Percentiles rank a stretch among this genome's conserved stretches.
phyloP scores from a whole-genome alignment of 2,113 vertebrate genomes.

The Gnathonemus echidnorhynchus region DNA sequence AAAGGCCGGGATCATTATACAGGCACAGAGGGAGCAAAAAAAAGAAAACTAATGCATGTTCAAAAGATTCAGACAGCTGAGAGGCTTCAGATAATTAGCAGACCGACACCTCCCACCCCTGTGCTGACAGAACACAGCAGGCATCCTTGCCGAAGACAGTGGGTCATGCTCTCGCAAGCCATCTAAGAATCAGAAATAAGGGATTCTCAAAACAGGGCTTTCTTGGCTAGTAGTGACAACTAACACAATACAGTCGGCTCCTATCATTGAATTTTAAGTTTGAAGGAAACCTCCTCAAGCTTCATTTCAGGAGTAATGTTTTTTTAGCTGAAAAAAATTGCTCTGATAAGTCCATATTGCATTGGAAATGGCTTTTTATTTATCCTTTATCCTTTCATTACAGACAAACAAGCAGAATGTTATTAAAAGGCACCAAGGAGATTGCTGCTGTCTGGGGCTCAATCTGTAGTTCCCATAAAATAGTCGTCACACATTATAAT shows the following conservation, averaged over 20 bases:
- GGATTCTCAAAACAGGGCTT: neutral
- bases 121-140: neutral
- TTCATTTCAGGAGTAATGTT: slow-evolving; percentile 48
- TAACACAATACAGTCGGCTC: slow-evolving; percentile 34
- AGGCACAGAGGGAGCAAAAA: neutral
- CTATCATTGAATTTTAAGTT: slow-evolving; percentile 45
- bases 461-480: slow-evolving; percentile 29
- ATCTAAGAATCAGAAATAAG: neutral
- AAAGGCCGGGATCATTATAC: neutral
- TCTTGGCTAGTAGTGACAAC: slow-evolving; percentile 17
- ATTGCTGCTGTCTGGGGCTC: slow-evolving; percentile 30
- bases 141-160: neutral
- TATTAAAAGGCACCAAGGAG: slow-evolving; percentile 24
- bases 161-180: neutral
- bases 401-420: slow-evolving; percentile 3
- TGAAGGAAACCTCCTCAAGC: slow-evolving; percentile 40
- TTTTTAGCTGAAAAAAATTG: slow-evolving; percentile 38
- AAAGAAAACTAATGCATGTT: neutral
- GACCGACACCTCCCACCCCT: neutral
- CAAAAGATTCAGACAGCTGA: neutral
- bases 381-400: slow-evolving; percentile 35
- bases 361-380: slow-evolving; percentile 30
- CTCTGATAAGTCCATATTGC: slow-evolving; percentile 30
- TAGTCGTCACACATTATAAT: slow-evolving; percentile 50
- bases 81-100: neutral